These are phyloP conservation scores for Drosophila varians DNA, from an alignment of 1,140 invertebrate genomes.

Conservation along the genomic window DNA sequence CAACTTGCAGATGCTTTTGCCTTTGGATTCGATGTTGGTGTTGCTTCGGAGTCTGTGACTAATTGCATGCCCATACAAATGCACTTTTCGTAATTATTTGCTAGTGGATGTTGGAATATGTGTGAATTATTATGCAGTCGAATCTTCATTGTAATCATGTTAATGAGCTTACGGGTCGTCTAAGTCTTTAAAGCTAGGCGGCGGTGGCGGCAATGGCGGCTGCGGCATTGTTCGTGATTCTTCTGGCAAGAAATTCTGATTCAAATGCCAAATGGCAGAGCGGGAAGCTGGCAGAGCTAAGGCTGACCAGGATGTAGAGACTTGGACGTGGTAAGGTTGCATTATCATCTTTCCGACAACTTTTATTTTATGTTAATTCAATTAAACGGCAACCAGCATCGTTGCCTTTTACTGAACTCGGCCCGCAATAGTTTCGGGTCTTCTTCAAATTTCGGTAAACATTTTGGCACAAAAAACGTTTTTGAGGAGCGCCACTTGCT, in stretches of 20 bases:
- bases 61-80: conserved; percentile 79
- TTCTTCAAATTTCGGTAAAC: conserved; percentile 60
- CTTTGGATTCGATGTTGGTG: conserved; percentile 11
- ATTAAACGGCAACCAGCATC: conserved; percentile 42
- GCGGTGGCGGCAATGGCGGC: too few species aligned
- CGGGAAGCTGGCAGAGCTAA: too few species aligned
- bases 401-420: conserved; percentile 41
- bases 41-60: conserved; percentile 67
- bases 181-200: neutral
- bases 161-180: conserved; percentile 60
- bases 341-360: conserved; percentile 65
- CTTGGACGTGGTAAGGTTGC: conserved; percentile 7
- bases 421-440: conserved; percentile 27
- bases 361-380: conserved; percentile 76
- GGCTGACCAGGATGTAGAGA: conserved; percentile 64
- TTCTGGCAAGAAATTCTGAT: conserved; percentile 41
- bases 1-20: conserved; percentile 64
- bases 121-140: conserved; percentile 71
- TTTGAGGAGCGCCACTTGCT: conserved; percentile 79
- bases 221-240: conserved; percentile 42
- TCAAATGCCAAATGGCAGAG: conserved; percentile 57
- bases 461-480: conserved; percentile 61
- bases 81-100: conserved; percentile 79
- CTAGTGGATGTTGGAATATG: conserved; percentile 52
- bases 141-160: conserved; percentile 72